Base-by-base conservation (phyloP, 2,797 vertebrate species). In the Enteromius fasciolatus region DNA sequence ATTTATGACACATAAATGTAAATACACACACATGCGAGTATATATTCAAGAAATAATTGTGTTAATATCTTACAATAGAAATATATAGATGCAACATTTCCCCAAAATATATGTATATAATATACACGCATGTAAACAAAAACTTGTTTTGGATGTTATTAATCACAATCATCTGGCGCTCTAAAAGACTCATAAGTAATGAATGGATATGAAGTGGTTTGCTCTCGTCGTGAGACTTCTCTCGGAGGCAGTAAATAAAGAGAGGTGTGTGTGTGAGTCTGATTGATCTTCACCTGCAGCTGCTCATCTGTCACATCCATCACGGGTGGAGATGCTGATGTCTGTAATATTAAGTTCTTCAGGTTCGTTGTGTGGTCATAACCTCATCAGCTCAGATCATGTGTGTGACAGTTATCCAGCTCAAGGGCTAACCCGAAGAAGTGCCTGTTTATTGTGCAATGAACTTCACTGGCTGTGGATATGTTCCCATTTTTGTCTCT, bases 321-420 rank as follows among this genome's bases (percentile, higher is more conserved):
- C 68, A 28, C 17, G 57, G 11, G 41, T 76, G 61, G 57, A 76
- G 23, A 72, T 52, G 10, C 17, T 57, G 70, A 72, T 28, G 48
- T 57, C 18, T 11, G 44, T 63, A 25, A 31, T 5, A 0, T 59
- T n/a, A 66, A 54, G 50, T 39, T 33, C 11, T 36, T 50, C 72
- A n/a, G 66, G 63, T 36, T 18, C 2, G 0, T 61, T 23, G 5
- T 20, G n/a, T 76, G 18, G 61, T 23, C 52, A 1, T 10, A 54
- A 54, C 52, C n/a, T 57, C n/a, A 3, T 23, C 20, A 23, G 52
- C 39, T 68, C 36, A 39, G 63, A 20, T 20, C 63, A 3, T 6
- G 31, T 64, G 61, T 63, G 18, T 20, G 39, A 7, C 20, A 0
- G 11, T 5, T 1, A 17, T 23, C 36, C 3, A 20, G 39, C 25